These are phyloP conservation scores for Acholoe squamosa DNA, from an alignment of 2,888 invertebrate species.

Conservation along the genomic window DNA sequence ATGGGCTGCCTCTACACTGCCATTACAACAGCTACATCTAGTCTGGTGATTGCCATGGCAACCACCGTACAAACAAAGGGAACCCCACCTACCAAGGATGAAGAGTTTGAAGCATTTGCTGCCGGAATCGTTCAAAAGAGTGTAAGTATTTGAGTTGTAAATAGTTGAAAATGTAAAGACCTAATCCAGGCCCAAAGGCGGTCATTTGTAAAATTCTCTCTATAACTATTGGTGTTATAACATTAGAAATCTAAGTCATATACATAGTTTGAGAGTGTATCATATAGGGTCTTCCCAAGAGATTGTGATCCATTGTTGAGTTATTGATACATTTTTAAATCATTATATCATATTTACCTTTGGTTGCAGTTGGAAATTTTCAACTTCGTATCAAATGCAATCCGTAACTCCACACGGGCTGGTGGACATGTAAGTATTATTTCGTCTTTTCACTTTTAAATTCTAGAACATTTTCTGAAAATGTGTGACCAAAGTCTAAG, in stretches of 20 bases:
- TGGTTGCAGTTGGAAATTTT: slow-evolving; percentile 89
- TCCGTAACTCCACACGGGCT: slow-evolving; percentile 92
- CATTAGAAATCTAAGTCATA: too few species aligned
- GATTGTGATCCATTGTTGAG: too few species aligned
- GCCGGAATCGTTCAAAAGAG: slow-evolving; percentile 94
- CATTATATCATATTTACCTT: too few species aligned
- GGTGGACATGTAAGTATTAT: slow-evolving; percentile 90
- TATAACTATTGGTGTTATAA: too few species aligned
- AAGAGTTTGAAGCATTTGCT: slow-evolving; percentile 91
- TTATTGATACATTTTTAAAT: too few species aligned
- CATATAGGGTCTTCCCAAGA: too few species aligned
- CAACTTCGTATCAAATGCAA: slow-evolving; percentile 90
- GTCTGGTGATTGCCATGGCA: slow-evolving; percentile 80
- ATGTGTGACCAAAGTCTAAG: too few species aligned
- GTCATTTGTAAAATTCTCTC: too few species aligned
- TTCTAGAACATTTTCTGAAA: too few species aligned
- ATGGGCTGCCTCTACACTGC: slow-evolving; percentile 91
- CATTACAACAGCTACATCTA: slow-evolving; percentile 83
- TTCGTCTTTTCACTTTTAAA: too few species aligned
- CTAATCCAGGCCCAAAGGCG: too few species aligned
- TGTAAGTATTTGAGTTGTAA: slow-evolving; percentile 74
- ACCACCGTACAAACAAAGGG: slow-evolving; percentile 73
- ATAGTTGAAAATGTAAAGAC: neutral
- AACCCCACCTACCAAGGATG: slow-evolving; percentile 87
- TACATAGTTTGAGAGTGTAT: too few species aligned